These are phyloP conservation scores for Eunapius fragilis DNA, from an alignment of 37 sponge, comb jelly and placozoan genomes.

Conservation along the genomic window DNA sequence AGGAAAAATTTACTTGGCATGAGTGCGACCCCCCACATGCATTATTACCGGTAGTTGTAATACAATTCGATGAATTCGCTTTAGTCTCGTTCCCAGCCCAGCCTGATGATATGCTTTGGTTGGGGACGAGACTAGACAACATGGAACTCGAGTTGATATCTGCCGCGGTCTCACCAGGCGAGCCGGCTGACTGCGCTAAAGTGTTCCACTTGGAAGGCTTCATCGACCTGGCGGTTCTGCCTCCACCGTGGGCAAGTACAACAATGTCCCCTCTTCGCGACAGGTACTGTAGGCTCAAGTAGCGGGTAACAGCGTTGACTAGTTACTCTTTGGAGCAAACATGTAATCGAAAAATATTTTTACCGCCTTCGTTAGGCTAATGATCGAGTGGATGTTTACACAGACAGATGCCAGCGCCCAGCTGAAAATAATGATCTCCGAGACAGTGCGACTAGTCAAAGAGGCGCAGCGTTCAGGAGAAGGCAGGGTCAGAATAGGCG, in stretches of 20 bases:
- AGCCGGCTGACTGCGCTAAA: constrained; percentile 9
- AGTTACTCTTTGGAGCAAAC: too few species aligned
- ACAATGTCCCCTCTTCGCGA: constrained; percentile 50
- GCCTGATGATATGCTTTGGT: too few species aligned
- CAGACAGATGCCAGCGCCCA: not conserved
- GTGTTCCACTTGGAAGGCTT: constrained; percentile 10
- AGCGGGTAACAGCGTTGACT: too few species aligned
- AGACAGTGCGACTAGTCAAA: not conserved
- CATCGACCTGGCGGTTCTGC: not conserved
- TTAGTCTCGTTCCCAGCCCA: too few species aligned
- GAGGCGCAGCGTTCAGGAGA: not conserved
- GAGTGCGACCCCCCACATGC: too few species aligned
- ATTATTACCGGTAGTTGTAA: too few species aligned
- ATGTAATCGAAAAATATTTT: too few species aligned
- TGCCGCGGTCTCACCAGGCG: not conserved
- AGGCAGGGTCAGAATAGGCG: constrained; percentile 4
- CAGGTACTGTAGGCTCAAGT: too few species aligned
- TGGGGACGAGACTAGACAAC: too few species aligned
- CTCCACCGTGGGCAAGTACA: constrained; percentile 3
- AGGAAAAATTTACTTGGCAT: too few species aligned
- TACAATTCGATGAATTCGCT: too few species aligned
- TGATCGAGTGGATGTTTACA: constrained; percentile 55
- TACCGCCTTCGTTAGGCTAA: constrained; percentile 13
- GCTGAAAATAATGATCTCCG: not conserved
- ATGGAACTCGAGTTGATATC: constrained; percentile 32